Conservation (phyloP, 2,113 vertebrate genomes). For the Dolichotis patagonum region DNA sequence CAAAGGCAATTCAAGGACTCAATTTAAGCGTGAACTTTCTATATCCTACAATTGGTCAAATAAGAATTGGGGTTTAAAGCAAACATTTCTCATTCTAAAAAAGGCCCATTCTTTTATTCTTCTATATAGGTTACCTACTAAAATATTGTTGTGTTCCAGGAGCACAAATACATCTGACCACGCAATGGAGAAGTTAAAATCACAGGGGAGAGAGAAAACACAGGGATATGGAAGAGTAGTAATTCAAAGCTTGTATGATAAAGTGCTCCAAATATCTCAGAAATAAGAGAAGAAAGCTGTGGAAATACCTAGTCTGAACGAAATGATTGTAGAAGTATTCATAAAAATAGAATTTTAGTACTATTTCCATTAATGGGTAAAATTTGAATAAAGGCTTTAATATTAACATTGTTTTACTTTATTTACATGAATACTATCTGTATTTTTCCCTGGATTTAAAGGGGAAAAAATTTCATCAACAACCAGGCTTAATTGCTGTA, state of each 20-base stretch:
- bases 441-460: neutral
- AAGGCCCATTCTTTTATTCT: neutral
- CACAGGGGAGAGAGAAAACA: neutral
- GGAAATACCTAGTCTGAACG: neutral
- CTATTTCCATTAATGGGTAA: neutral
- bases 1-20: slow-evolving; percentile 26
- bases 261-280: neutral
- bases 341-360: neutral
- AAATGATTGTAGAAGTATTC: neutral
- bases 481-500: neutral
- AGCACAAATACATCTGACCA: neutral
- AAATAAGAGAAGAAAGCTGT: neutral
- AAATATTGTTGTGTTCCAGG: neutral
- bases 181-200: neutral
- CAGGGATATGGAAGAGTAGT: neutral
- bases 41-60: neutral
- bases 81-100: neutral
- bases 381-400: neutral
- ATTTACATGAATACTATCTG: neutral
- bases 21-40: slow-evolving; percentile 1
- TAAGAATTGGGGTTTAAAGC: slow-evolving; percentile 32
- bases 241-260: neutral
- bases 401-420: neutral
- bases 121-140: neutral
- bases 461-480: neutral